A percentile compares a stretch with the other conserved stretches of the same genome.
Evolutionary conservation across 2,113 vertebrate species (phyloP).

Genomic region (Oncorhynchus nerka): DNA sequence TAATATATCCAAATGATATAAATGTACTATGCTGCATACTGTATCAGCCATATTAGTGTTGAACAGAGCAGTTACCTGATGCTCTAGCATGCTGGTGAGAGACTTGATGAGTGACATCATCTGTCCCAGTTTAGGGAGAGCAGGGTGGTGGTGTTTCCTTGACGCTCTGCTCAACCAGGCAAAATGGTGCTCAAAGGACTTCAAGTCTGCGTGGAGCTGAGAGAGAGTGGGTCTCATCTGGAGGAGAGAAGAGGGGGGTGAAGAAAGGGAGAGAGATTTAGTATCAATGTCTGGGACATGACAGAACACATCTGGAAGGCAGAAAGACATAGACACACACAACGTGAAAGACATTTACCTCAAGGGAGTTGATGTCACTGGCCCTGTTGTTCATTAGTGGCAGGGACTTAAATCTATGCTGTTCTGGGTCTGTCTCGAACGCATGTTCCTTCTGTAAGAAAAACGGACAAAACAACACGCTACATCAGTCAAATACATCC

Average conservation of each 20-base stretch:
- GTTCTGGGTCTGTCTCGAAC: slow-evolving; percentile 68
- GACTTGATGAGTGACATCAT: slow-evolving; percentile 72
- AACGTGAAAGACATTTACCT: slow-evolving; percentile 62
- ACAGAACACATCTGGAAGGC: background rate
- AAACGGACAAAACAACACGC: slow-evolving; percentile 43
- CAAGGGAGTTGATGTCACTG: slow-evolving; percentile 73
- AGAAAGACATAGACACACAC: slow-evolving; percentile 8
- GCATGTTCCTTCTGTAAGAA: slow-evolving; percentile 74
- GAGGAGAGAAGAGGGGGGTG: slow-evolving; percentile 39
- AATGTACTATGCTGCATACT: too few relatives aligned
- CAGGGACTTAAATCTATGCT: slow-evolving; percentile 76
- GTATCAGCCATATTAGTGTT: too few relatives aligned
- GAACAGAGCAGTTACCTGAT: slow-evolving; percentile 62
- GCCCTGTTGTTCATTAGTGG: slow-evolving; percentile 77
- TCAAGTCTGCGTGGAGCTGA: slow-evolving; percentile 76
- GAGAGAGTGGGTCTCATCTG: slow-evolving; percentile 77
- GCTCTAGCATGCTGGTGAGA: slow-evolving; percentile 68
- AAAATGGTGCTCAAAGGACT: slow-evolving; percentile 77
- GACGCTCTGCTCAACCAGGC: slow-evolving; percentile 75
- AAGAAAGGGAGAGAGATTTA: slow-evolving; percentile 10
- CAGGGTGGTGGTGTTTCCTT: slow-evolving; percentile 71
- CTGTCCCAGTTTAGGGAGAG: slow-evolving; percentile 68
- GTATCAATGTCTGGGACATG: slow-evolving; percentile 28
- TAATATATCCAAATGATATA: too few relatives aligned
- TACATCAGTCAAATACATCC: slow-evolving; percentile 41